phyloP scores from a whole-genome alignment of 2,113 vertebrate species.

The Xerus inauris region DNA sequence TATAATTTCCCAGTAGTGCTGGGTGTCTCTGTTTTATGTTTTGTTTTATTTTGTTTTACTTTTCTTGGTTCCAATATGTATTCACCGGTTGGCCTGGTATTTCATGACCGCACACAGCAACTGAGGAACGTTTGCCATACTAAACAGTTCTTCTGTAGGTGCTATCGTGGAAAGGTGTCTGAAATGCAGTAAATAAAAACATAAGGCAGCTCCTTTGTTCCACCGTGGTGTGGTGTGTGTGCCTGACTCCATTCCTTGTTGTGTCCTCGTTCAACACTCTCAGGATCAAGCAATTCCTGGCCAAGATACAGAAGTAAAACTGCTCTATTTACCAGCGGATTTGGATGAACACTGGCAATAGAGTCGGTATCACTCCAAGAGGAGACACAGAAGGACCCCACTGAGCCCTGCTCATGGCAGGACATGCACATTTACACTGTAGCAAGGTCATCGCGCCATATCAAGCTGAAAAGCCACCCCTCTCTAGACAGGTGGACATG shows the following conservation, averaged over 20 bases:
- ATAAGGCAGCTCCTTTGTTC: not conserved
- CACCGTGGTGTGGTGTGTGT: no score
- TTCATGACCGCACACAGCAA: not conserved
- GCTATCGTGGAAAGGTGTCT: not conserved
- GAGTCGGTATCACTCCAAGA: no score
- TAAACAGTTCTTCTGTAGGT: not conserved
- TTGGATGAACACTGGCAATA: no score
- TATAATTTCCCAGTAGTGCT: conserved; percentile 1
- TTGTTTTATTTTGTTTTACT: not conserved
- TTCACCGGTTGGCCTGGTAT: not conserved
- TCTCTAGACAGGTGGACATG: not conserved
- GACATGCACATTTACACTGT: not conserved
- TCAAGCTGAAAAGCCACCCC: not conserved
- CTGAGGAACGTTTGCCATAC: not conserved
- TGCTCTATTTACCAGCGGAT: no score
- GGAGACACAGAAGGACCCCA: not conserved
- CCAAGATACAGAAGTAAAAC: not conserved
- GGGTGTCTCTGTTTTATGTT: not conserved
- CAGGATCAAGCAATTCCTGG: not conserved
- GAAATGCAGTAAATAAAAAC: not conserved
- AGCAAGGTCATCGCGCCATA: not conserved
- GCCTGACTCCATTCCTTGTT: not conserved
- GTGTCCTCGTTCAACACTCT: not conserved
- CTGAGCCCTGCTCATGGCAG: accelerated
- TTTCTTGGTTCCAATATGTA: not conserved